Evolutionary conservation across 2,113 vertebrate genomes (phyloP).

Genomic region (Donacobius atricapilla): DNA sequence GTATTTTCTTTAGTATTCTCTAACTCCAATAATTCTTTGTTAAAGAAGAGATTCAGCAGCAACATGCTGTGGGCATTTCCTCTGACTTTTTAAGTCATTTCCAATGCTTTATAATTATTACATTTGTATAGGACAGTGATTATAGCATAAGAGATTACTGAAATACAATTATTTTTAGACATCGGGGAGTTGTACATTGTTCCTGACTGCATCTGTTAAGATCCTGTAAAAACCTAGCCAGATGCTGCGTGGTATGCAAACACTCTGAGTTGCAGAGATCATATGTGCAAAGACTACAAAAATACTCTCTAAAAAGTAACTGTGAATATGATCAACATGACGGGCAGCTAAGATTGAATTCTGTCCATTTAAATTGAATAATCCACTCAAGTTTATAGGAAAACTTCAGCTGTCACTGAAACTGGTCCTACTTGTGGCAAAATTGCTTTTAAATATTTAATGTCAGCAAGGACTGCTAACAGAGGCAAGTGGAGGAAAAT

Average conservation of each 20-base stretch:
- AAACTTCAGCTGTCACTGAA: conserved; percentile 28
- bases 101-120: neutral
- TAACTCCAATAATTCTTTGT: neutral
- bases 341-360: neutral
- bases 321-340: conserved; percentile 8
- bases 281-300: conserved; percentile 4
- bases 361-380: neutral
- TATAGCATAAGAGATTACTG: neutral
- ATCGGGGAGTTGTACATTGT: conserved; percentile 3
- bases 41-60: neutral
- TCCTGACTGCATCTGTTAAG: conserved; percentile 37
- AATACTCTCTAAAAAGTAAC: conserved; percentile 4
- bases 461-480: neutral
- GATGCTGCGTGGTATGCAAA: conserved; percentile 50
- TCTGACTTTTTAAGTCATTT: neutral
- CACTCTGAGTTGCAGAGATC: neutral
- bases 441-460: conserved; percentile 12
- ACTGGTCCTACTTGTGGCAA: neutral
- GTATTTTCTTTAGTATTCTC: neutral
- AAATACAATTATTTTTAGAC: conserved; percentile 43
- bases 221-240: conserved; percentile 30
- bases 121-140: neutral
- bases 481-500: neutral
- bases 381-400: neutral
- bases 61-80: neutral